A percentile compares a stretch with the other conserved stretches of the same genome.
phyloP scores from a whole-genome alignment of 2,888 invertebrate genomes.

The Agrilus mali region DNA sequence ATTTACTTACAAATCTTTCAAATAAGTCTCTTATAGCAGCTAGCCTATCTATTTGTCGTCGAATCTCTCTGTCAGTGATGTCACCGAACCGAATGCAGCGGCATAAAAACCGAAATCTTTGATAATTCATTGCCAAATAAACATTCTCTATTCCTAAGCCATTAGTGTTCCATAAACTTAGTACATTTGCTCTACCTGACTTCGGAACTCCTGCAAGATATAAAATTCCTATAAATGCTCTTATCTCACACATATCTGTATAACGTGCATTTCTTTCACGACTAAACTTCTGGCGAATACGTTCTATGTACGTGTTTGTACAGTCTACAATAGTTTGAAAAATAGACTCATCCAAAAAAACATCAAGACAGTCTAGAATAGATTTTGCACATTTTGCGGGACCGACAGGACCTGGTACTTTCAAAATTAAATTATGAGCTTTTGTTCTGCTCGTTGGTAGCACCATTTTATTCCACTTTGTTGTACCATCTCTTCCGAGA shows the following conservation, averaged over 20 bases:
- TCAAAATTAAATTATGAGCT: too few relatives aligned
- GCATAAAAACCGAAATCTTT: conserved; percentile 11
- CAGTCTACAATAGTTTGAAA: too few relatives aligned
- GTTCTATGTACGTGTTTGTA: conserved; percentile 13
- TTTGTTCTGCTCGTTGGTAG: background rate
- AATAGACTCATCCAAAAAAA: background rate
- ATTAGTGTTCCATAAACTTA: conserved; percentile 13
- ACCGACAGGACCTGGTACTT: too few relatives aligned
- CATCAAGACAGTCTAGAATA: background rate
- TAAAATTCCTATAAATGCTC: conserved; percentile 16
- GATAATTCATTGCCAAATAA: conserved; percentile 10
- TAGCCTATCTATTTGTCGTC: conserved; percentile 10
- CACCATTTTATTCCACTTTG: background rate
- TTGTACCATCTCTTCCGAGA: background rate
- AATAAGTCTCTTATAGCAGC: conserved; percentile 14
- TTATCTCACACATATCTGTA: conserved; percentile 15
- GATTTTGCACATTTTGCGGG: too few relatives aligned
- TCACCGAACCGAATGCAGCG: conserved; percentile 12
- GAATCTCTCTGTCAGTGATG: background rate
- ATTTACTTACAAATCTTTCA: conserved; percentile 17
- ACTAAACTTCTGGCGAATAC: conserved; percentile 8
- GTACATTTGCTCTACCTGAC: conserved; percentile 9
- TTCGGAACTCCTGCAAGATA: conserved; percentile 15
- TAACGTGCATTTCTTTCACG: conserved; percentile 10
- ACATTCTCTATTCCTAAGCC: conserved; percentile 13